Evolutionary conservation across 2,888 invertebrate species (phyloP).

Genomic region (Copidosoma aretas): DNA sequence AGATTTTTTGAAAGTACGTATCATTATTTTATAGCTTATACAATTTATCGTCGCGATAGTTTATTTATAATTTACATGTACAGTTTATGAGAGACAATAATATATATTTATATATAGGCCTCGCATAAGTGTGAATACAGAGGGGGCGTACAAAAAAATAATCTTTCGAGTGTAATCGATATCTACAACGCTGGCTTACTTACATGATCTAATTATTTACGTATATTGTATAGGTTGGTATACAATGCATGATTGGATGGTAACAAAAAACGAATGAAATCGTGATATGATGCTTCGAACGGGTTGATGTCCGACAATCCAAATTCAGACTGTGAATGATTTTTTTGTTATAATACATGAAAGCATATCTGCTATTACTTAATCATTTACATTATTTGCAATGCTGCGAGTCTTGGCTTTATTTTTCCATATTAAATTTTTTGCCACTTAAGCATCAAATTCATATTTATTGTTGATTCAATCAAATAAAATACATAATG

Average conservation of each 20-base stretch:
- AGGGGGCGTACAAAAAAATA: slow-evolving; percentile 27
- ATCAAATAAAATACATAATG: no score
- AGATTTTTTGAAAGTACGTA: not conserved
- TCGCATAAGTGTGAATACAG: slow-evolving; percentile 16
- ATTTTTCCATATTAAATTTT: slow-evolving; percentile 9
- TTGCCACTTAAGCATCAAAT: slow-evolving; percentile 4
- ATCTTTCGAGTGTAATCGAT: slow-evolving; percentile 17
- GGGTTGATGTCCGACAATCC: slow-evolving; percentile 19
- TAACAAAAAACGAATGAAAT: slow-evolving; percentile 18
- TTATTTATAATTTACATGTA: slow-evolving; percentile 12
- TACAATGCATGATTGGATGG: slow-evolving; percentile 15
- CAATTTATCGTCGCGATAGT: not conserved
- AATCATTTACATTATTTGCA: not conserved
- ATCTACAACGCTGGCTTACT: slow-evolving; percentile 2
- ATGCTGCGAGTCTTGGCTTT: slow-evolving; percentile 6
- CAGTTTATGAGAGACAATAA: slow-evolving; percentile 12
- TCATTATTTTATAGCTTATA: not conserved
- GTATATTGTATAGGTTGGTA: no score
- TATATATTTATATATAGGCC: slow-evolving; percentile 4
- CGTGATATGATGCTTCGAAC: slow-evolving; percentile 17
- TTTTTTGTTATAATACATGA: slow-evolving; percentile 20
- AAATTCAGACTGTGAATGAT: slow-evolving; percentile 34
- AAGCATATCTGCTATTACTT: not conserved
- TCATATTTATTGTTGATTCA: not conserved
- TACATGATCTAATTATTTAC: not conserved